phyloP scores from a whole-genome alignment of 1,140 invertebrate genomes.

The Macrosteles quadrilineatus region DNA sequence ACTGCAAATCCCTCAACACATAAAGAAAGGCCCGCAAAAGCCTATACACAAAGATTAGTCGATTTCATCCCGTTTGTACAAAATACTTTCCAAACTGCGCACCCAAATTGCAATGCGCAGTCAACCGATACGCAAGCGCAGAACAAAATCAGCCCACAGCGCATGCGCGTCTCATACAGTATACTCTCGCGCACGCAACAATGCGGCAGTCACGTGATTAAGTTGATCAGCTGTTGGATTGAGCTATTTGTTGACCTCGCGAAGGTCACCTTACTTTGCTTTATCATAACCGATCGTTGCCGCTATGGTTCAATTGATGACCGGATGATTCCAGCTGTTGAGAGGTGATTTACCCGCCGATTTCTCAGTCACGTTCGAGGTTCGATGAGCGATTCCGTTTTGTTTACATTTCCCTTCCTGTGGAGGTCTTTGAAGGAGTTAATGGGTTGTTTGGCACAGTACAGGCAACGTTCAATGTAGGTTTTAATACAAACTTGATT shows the following conservation, averaged over 20 bases:
- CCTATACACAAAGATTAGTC: too few species aligned
- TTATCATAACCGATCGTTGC: not conserved
- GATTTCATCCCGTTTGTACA: too few species aligned
- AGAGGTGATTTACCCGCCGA: not conserved
- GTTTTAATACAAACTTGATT: too few species aligned
- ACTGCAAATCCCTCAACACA: too few species aligned
- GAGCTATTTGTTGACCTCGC: conserved; percentile 23
- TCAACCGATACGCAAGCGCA: too few species aligned
- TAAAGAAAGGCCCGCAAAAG: too few species aligned
- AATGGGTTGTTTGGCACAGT: not conserved
- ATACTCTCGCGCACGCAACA: not conserved
- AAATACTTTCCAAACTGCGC: too few species aligned
- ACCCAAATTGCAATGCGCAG: too few species aligned
- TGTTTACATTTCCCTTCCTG: not conserved
- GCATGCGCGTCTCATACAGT: conserved; percentile 5
- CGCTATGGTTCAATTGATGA: not conserved
- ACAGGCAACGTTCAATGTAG: too few species aligned
- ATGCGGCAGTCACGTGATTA: not conserved
- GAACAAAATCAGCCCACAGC: too few species aligned
- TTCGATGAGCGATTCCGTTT: not conserved
- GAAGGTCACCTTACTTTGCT: not conserved
- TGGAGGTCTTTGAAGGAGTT: not conserved
- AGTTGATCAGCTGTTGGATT: conserved; percentile 3
- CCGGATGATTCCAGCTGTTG: not conserved
- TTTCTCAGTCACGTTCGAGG: not conserved